A percentile compares a stretch with the other conserved stretches of the same genome.
phyloP scores from a whole-genome alignment of 2,888 invertebrate species.

The Alsophila aescularia region DNA sequence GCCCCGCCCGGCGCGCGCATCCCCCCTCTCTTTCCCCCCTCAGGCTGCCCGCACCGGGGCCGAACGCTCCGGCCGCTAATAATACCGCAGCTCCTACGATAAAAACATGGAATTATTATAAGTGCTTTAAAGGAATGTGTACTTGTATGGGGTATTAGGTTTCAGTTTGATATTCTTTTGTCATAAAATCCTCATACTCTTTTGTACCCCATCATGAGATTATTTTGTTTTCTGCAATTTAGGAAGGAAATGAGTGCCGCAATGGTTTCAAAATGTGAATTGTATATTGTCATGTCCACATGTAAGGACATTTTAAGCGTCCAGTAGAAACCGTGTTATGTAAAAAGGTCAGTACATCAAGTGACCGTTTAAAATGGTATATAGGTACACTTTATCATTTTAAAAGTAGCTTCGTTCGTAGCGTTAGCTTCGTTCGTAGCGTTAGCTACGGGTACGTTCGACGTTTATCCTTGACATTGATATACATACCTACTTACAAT shows the following conservation, averaged over 20 bases:
- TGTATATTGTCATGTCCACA: not conserved
- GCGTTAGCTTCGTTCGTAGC: not conserved
- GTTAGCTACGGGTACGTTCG: not conserved
- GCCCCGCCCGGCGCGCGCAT: constrained; percentile 56
- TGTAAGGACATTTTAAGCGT: not conserved
- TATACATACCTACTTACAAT: too few relatives aligned
- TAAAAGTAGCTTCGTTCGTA: not conserved
- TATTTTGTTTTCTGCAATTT: constrained; percentile 3
- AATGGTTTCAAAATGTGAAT: constrained; percentile 6
- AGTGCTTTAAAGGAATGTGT: constrained; percentile 79
- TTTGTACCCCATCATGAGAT: constrained; percentile 3
- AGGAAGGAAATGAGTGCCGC: constrained; percentile 10
- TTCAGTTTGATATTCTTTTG: constrained; percentile 37
- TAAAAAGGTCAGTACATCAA: constrained; percentile 17
- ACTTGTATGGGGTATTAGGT: constrained; percentile 61
- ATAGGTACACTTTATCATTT: too few relatives aligned
- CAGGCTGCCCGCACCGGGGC: constrained; percentile 40
- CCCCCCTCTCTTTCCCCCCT: constrained; percentile 40
- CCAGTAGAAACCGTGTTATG: not conserved
- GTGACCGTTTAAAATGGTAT: not conserved
- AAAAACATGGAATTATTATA: constrained; percentile 82
- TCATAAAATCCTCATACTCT: constrained; percentile 19
- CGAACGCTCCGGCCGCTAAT: constrained; percentile 59
- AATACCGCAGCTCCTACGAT: constrained; percentile 78
- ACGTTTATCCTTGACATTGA: not conserved